phyloP scores from a whole-genome alignment of 2,113 vertebrate genomes.

The Gobius niger region DNA sequence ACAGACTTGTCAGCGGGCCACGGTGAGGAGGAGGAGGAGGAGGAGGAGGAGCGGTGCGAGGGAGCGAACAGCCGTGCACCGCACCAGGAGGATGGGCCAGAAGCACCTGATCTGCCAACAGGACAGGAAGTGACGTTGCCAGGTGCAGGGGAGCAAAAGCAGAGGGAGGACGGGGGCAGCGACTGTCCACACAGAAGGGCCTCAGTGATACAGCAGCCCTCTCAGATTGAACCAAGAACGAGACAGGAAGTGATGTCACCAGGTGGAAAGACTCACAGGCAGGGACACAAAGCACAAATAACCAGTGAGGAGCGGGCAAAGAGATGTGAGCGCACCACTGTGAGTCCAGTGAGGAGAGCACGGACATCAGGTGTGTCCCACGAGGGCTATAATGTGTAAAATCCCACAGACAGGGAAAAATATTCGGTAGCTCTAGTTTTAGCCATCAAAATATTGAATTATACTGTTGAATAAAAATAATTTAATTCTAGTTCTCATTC shows the following conservation, averaged over 20 bases:
- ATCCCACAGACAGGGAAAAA: background rate
- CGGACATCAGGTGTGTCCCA: constrained; percentile 60
- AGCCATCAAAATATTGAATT: background rate
- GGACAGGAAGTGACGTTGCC: constrained; percentile 1
- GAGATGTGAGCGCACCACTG: constrained; percentile 9
- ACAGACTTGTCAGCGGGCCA: constrained; percentile 54
- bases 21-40: constrained; percentile 33
- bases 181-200: background rate
- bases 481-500: too few relatives aligned
- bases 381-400: background rate
- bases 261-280: constrained; percentile 21
- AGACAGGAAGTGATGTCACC: constrained; percentile 48
- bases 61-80: background rate
- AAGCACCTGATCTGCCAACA: background rate
- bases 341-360: constrained; percentile 9
- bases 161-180: constrained; percentile 26
- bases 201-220: background rate
- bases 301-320: constrained; percentile 11
- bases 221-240: background rate
- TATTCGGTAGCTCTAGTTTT: background rate
- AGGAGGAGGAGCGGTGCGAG: constrained; percentile 30
- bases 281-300: constrained; percentile 21
- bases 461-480: background rate
- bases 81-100: background rate
- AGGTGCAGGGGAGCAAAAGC: constrained; percentile 13